Evolutionary conservation across 2,797 vertebrate species (phyloP).

Genomic region (Chaetodon trifasciatus): DNA sequence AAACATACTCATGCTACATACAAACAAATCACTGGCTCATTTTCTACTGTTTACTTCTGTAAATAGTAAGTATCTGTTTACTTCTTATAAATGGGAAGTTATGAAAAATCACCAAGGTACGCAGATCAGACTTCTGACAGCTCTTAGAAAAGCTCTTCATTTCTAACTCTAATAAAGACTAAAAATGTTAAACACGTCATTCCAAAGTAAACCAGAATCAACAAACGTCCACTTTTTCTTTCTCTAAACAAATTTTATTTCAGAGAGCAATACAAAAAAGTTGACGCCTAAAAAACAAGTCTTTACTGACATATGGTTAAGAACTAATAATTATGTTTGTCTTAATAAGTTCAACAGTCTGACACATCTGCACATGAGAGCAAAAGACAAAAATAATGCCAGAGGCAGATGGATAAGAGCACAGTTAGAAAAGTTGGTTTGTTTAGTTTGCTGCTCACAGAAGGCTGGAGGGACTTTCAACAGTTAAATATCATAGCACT

Average conservation of each 20-base stretch:
- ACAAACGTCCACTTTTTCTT: slow-evolving; percentile 5
- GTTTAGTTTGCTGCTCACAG: slow-evolving; percentile 42
- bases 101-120: no score
- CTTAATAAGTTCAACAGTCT: slow-evolving; percentile 12
- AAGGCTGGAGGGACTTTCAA: slow-evolving; percentile 29
- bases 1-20: background rate
- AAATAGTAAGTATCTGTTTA: no score
- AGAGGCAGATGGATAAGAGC: slow-evolving; percentile 3
- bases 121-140: background rate
- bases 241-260: slow-evolving; percentile 72
- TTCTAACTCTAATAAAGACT: background rate
- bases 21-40: background rate
- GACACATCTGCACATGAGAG: slow-evolving; percentile 29
- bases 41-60: background rate
- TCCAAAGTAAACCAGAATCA: background rate
- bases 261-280: slow-evolving; percentile 62
- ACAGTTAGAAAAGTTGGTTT: slow-evolving; percentile 7
- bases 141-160: background rate
- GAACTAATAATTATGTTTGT: slow-evolving; percentile 35
- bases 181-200: background rate
- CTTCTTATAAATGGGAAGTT: background rate
- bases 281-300: slow-evolving; percentile 49
- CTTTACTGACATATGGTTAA: slow-evolving; percentile 50
- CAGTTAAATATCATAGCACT: slow-evolving; percentile 23
- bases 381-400: slow-evolving; percentile 24